Evolutionary conservation across 2,888 invertebrate genomes (phyloP), one percentile per base, ranked within the genome.

Genomic region (Camponotus fellah): DNA sequence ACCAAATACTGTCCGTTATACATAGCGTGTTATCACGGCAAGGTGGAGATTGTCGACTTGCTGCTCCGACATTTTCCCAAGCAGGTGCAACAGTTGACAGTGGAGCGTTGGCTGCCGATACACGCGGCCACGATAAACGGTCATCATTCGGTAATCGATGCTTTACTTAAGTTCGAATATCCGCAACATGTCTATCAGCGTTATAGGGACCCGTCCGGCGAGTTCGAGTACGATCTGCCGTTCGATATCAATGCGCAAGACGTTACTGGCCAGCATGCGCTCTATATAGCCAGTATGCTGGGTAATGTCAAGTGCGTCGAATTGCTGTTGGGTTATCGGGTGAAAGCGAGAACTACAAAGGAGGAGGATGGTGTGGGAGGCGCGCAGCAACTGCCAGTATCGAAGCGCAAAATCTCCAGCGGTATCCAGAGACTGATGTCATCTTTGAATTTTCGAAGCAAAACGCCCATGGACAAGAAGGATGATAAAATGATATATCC

Each of bases 101-200:
- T 98, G 0, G 99, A 99, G 94, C 97, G 97, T 91, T 98, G 99
- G 98, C 95, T 99, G 85, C 99, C 99, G 0, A 95, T 99, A 34
- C 99, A 99, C 95, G 98, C 99, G 9, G 98, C 98, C 62, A 97
- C 98, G 86, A 98, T 98, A 92, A 98, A 98, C 91, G 98, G 98
- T 0, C 98, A 99, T 94, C 96, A 97, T 40, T 93, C 96, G 14
- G 95, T 99, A 49, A 96, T 99, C 81, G 97, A 98, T 82, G 95
- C 97, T 77, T 95, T 99, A 14, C 96, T 99, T 14, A 96, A 97
- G 91, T 98, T 97, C 94, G 96, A 97, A 0, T 99, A 99, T 95
- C 98, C 99, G 0, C 96, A 96, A 46, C 95, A 96, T 90, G 94
- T 97, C 74, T 95, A 97, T 92, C 96, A 96, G 86, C 96, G 96